These are phyloP conservation scores for Zaprionus inermis DNA, from an alignment of 1,140 invertebrate genomes.

Conservation along the genomic window DNA sequence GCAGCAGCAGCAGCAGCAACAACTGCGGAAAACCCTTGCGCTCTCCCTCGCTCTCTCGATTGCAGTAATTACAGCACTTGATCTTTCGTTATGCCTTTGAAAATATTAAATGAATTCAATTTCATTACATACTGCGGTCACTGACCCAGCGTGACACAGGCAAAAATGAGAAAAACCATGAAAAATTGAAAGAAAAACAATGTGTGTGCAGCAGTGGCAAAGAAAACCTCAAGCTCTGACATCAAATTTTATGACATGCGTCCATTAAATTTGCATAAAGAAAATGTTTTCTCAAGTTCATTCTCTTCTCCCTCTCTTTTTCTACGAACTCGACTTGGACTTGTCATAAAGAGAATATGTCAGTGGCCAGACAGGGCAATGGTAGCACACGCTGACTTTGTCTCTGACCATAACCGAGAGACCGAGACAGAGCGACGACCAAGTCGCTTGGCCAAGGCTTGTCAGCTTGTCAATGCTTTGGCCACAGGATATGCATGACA, in stretches of 20 bases:
- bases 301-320: background rate
- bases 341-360: conserved; percentile 53
- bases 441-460: conserved; percentile 23
- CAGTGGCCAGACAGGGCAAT: conserved; percentile 23
- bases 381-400: conserved; percentile 1
- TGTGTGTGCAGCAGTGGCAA: background rate
- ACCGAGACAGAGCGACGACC: conserved; percentile 1
- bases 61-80: conserved; percentile 54
- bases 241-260: conserved; percentile 47
- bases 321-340: background rate
- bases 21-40: background rate
- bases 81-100: conserved; percentile 49
- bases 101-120: conserved; percentile 62
- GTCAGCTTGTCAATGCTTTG: conserved; percentile 39
- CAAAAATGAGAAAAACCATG: too few species aligned
- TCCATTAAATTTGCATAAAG: conserved; percentile 55
- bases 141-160: conserved; percentile 18
- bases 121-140: conserved; percentile 53
- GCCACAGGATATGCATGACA: conserved; percentile 47
- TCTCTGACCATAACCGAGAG: conserved; percentile 11
- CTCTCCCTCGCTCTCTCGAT: conserved; percentile 17
- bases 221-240: conserved; percentile 7
- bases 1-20: conserved; percentile 19
- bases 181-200: conserved; percentile 15
- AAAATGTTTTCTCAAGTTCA: conserved; percentile 46